Base-by-base conservation (phyloP, 2,113 vertebrate genomes). In the Miniopterus natalensis region DNA sequence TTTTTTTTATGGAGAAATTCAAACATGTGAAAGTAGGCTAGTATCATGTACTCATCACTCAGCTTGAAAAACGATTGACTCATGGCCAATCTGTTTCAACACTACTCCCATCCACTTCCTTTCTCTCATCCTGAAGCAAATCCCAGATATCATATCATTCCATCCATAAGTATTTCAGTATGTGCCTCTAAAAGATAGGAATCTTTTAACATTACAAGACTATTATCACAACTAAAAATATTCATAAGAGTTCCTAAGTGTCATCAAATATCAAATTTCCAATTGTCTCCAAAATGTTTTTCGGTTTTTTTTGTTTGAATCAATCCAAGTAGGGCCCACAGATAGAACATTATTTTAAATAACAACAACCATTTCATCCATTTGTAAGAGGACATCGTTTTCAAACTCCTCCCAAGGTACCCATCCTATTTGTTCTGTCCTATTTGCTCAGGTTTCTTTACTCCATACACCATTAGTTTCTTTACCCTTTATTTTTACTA, bases 141-240 rank as follows among this genome's bases (percentile, higher is more conserved):
- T 53, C 47, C 21, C 59, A 95, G 65, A 75, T 36, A 83, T 10
- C 51, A 40, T 42, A 89, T 71, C 20, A 55, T 79, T 95, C 65
- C 77, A 55, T 8, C 42, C 94, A 92, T 63, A 95, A 95, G 95
- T 92, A 86, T 92, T 88, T 94, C 94, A 92, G 57, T 42, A 25
- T 8, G 9, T 57, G 27, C 63, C 88, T 96, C 89, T 90, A 94
- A 93, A 95, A 87, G 49, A 86, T 47, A 74, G 29, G 45, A 88
- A 59, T 31, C 55, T 68, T 90, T 92, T 63, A 96, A 89, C n/a
- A 78, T 61, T 74, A 81, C 6, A 84, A 94, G 66, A 79, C 42
- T n/a, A 95, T 61, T 53, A 87, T 61, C 40, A 77, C 63, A 87
- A 61, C 12, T 47, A 47, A 96, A 93, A 95, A 5, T n/a, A 78